Conservation (phyloP, 2,888 invertebrate species). For the Shargacucullia verbasci region DNA sequence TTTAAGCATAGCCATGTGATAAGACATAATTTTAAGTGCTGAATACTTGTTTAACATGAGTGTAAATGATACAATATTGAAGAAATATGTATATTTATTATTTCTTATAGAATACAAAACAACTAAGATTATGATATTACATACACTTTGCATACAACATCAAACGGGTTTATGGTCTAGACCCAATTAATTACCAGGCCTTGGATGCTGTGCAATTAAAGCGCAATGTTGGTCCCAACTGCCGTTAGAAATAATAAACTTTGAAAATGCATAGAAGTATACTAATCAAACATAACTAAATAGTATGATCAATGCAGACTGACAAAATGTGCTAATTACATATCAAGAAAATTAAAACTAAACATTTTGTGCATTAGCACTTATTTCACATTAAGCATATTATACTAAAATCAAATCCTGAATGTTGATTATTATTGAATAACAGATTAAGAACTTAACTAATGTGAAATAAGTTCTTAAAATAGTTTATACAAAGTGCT, state of each 20-base stretch:
- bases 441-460: constrained; percentile 10
- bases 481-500: constrained; percentile 44
- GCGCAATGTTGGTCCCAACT: constrained; percentile 58
- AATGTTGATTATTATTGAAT: constrained; percentile 5
- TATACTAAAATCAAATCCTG: constrained; percentile 18
- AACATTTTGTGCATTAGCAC: constrained; percentile 43
- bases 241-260: constrained; percentile 43
- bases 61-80: constrained; percentile 53
- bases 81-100: constrained; percentile 63
- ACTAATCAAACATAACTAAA: constrained; percentile 41
- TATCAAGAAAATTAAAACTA: constrained; percentile 49
- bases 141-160: constrained; percentile 63
- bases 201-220: constrained; percentile 47
- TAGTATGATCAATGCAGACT: constrained; percentile 39
- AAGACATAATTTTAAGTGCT: constrained; percentile 32
- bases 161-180: constrained; percentile 50
- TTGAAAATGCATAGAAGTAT: constrained; percentile 56
- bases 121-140: constrained; percentile 68
- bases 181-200: constrained; percentile 47
- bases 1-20: constrained; percentile 45
- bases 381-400: constrained; percentile 41
- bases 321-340: constrained; percentile 49
- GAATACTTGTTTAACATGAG: constrained; percentile 10
- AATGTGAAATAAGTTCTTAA: constrained; percentile 43
- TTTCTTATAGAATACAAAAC: constrained; percentile 68